phyloP scores from a whole-genome alignment of 2,113 vertebrate genomes.

The Numenius arquata region DNA sequence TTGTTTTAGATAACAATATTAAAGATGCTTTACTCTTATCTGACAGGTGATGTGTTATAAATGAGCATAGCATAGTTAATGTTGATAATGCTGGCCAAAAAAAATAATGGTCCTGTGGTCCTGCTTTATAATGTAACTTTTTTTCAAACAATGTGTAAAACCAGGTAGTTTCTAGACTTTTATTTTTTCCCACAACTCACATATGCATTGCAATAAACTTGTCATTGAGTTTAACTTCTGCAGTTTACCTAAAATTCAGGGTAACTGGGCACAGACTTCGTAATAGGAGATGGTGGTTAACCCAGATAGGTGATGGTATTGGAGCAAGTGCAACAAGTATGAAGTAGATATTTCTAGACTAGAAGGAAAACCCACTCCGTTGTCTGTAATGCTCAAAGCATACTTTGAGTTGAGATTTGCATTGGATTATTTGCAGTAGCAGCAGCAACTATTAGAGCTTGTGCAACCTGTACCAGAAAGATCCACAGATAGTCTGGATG shows the following conservation, averaged over 20 bases:
- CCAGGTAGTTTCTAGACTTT: accelerated
- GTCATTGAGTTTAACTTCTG: not conserved
- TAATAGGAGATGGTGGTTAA: not conserved
- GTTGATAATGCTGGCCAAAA: not conserved
- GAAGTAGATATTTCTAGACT: not conserved
- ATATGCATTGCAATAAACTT: not conserved
- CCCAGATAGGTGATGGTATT: not conserved
- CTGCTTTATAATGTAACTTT: not conserved
- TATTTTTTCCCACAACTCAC: accelerated
- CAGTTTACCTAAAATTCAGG: not conserved
- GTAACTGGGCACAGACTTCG: not conserved
- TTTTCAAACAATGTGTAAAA: not conserved
- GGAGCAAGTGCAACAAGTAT: not conserved
- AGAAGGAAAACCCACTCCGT: accelerated
- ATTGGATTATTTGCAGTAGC: not conserved
- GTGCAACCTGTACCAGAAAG: not conserved
- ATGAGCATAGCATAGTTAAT: not conserved
- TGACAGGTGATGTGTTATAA: not conserved
- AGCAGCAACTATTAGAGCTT: not conserved
- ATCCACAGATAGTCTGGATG: not conserved
- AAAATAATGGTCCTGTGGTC: not conserved
- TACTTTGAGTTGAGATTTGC: accelerated
- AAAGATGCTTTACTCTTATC: not conserved
- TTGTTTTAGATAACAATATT: not conserved
- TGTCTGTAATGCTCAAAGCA: accelerated